Base-by-base conservation (phyloP, 2,888 invertebrate species). In the Apodemia zela region DNA sequence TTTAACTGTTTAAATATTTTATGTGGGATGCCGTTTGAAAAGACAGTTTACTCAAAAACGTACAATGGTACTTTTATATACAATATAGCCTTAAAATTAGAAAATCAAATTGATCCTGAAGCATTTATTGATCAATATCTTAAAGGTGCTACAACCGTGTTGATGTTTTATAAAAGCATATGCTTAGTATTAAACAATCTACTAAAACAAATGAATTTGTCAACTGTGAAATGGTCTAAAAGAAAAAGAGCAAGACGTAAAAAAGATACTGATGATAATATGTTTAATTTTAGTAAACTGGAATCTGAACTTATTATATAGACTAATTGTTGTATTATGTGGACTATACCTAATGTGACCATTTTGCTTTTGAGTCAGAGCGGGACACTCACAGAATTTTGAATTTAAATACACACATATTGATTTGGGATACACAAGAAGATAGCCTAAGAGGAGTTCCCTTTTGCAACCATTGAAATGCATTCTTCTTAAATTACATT, bases 51-150 rank as follows among this genome's bases (percentile, higher is more conserved):
- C 74, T 93, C 93, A n/a, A 93, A 94, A 72, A 88, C 94, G 67
- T 96, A 93, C 70, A 95, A 96, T 81, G 96, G 97, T 0, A 95
- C 96, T 0, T 94, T 96, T 80, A 78, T 95, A 0, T 97, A 96
- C 73, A 97, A 97, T 85, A 82, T 95, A 33, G 94, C 94, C 65
- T 81, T 84, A 35, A 93, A 94, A 81, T 88, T 96, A 60, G 93
- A 93, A 66, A 91, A 87, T 67, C 93, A 95, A 25, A 67, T 76
- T 0, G 90, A 94, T 72, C 83, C 94, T 0, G 79, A 85, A 33
- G 75, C 73, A 51, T 95, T 94, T 75, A 76, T 95, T 1, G 81
- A 89, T 42, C 81, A 92, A 62, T 92, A 92, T 67, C 71, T 94
- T 5, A 79, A 76, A 73, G 89, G 88, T 60, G 80, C 87, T 17